Evolutionary conservation across 2,113 vertebrate species (phyloP), one percentile per base, ranked within the genome.

Genomic region (Megaptera novaeangliae): DNA sequence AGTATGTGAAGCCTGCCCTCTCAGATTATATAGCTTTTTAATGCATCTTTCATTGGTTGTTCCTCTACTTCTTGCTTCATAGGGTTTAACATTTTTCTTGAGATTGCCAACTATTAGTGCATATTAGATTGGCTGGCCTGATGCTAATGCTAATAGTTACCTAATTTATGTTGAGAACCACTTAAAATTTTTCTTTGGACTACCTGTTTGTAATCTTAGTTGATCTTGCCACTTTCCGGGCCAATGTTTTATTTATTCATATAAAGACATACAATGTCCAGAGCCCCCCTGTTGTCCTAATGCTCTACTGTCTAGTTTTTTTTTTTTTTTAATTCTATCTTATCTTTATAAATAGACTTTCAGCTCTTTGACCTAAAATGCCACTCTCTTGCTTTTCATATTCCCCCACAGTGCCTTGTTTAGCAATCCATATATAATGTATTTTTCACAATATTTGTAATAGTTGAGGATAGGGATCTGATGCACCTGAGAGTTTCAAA

Each of bases 111-210:
- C 7, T 5, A 69, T 27, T 39, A 95, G 66, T 66, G 27, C 27
- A 84, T 75, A 81, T n/a, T 15, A 69, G 34, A 15, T 49, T 97
- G 71, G 20, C 59, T 75, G 39, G 39, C 46, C 61, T 64, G 13
- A 31, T 41, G 25, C n/a, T 82, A 59, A 71, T 57, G 14, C 34
- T 77, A 83, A 74, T 71, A 72, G 39, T 36, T 80, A 34, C 36
- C n/a, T 77, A 57, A 74, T 92, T 94, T 85, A 89, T 49, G 86
- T 89, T 80, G 29, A 80, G n/a, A 80, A 87, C 29, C 29, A 96
- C 72, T 93, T 74, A 61, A 85, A 74, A 69, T 93, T 61, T 85
- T 88, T 80, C 72, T 95, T 74, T 85, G 34, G 52, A 81, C 49
- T 77, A 80, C 46, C 25, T 87, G 23, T 68, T 61, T 84, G 5